Percentiles rank a stretch among this genome's conserved stretches.
Evolutionary conservation across 2,888 invertebrate species (phyloP).

Genomic region (Acrobasis consociella): DNA sequence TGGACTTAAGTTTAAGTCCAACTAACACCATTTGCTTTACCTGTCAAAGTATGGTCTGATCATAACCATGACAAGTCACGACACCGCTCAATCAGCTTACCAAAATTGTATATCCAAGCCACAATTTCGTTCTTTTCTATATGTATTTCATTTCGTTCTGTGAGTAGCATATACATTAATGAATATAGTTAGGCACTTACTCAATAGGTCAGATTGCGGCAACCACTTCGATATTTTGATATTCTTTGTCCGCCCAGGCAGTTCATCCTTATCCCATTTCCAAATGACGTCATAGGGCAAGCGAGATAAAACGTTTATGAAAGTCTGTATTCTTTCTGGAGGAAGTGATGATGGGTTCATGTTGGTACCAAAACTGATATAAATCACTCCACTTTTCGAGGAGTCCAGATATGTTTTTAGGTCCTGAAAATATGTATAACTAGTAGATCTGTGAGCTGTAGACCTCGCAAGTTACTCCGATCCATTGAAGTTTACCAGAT

Average conservation of each 20-base stretch:
- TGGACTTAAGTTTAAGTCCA: too few species aligned
- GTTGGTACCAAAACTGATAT: constrained; percentile 62
- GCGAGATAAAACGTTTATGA: constrained; percentile 50
- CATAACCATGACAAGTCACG: too few species aligned
- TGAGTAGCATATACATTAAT: too few species aligned
- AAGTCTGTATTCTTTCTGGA: constrained; percentile 41
- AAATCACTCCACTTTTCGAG: constrained; percentile 53
- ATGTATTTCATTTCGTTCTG: too few species aligned
- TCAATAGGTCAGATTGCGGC: constrained; percentile 53
- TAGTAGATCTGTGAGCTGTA: too few species aligned
- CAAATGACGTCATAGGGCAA: constrained; percentile 56
- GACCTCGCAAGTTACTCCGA: too few species aligned
- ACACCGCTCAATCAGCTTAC: too few species aligned
- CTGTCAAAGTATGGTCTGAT: too few species aligned
- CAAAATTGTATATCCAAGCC: too few species aligned
- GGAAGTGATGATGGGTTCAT: constrained; percentile 46
- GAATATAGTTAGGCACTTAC: constrained; percentile 37
- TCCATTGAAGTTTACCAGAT: too few species aligned
- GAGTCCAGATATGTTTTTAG: constrained; percentile 49
- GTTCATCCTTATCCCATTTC: constrained; percentile 56
- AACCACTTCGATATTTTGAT: constrained; percentile 59
- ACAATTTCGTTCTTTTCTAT: too few species aligned
- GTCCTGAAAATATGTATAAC: constrained; percentile 42
- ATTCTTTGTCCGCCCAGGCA: constrained; percentile 47
- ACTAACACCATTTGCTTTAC: too few species aligned